phyloP scores from a whole-genome alignment of 1,140 invertebrate species.

The Rhyzopertha dominica region DNA sequence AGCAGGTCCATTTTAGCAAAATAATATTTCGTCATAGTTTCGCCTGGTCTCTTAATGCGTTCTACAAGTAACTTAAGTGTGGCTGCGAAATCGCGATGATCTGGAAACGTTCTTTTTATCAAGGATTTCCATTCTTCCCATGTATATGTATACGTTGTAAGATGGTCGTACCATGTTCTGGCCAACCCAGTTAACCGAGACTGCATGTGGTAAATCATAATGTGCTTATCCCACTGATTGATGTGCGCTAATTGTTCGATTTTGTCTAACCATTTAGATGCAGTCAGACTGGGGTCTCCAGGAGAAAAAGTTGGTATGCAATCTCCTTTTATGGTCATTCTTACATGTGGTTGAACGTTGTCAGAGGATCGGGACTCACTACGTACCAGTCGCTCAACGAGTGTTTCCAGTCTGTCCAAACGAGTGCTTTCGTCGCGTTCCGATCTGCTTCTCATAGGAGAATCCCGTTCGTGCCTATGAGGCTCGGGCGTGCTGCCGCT shows the following conservation, averaged over 20 bases:
- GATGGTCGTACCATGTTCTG: neutral
- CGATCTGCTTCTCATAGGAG: no score
- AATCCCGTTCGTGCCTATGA: no score
- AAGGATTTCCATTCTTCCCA: slow-evolving; percentile 2
- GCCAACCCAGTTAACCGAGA: neutral
- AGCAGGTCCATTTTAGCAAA: slow-evolving; percentile 6
- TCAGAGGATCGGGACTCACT: no score
- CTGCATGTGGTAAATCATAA: neutral
- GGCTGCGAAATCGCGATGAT: neutral
- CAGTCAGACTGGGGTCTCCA: neutral
- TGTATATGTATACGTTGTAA: neutral
- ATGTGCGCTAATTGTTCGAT: neutral
- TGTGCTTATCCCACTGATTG: slow-evolving; percentile 1
- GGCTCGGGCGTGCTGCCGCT: no score
- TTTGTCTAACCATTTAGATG: slow-evolving; percentile 1
- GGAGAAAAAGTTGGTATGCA: slow-evolving; percentile 1
- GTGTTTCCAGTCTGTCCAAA: no score
- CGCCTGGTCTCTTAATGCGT: neutral
- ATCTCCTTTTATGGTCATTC: no score
- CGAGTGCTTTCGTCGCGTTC: no score
- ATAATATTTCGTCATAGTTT: slow-evolving; percentile 4
- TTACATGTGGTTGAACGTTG: no score
- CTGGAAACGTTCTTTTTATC: neutral
- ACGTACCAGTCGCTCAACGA: no score
- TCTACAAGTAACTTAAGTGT: neutral